Conservation (phyloP, 2,797 vertebrate species). For the Carcharodon carcharias region DNA sequence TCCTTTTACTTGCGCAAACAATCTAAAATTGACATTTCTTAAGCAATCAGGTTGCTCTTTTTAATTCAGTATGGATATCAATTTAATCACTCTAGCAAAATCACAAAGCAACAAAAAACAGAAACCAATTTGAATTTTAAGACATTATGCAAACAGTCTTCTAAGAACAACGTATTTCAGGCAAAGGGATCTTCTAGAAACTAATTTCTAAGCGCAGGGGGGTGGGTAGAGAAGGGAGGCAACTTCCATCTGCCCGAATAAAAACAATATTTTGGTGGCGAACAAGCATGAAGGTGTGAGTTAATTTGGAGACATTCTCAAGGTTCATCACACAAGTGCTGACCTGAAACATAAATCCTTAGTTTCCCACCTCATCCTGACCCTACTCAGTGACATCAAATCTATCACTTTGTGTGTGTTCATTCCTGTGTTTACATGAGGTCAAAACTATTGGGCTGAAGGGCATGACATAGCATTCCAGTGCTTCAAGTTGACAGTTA, state of each 20-base stretch:
- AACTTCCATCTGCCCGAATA: not conserved
- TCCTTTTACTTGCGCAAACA: not conserved
- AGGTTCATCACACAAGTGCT: conserved; percentile 23
- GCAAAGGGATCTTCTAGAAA: not conserved
- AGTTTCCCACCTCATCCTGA: not conserved
- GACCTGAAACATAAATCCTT: not conserved
- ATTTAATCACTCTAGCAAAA: not conserved
- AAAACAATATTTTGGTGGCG: not conserved
- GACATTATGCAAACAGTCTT: not conserved
- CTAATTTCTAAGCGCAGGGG: not conserved
- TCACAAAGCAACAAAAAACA: not conserved
- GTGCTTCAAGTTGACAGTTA: not conserved
- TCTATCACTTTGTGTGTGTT: conserved; percentile 12
- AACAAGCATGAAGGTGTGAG: conserved; percentile 26
- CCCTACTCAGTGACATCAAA: not conserved
- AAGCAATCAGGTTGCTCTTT: not conserved
- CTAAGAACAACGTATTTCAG: not conserved
- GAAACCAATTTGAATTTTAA: no score
- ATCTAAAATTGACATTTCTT: not conserved
- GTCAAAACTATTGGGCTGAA: conserved; percentile 12
- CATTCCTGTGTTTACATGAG: conserved; percentile 21
- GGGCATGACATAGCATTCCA: conserved; percentile 25
- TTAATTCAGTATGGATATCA: not conserved
- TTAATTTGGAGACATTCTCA: conserved; percentile 1
- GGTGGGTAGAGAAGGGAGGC: not conserved